These are phyloP conservation scores for Chymomyza fuscimana DNA, from an alignment of 2,888 invertebrate genomes.

Conservation along the genomic window DNA sequence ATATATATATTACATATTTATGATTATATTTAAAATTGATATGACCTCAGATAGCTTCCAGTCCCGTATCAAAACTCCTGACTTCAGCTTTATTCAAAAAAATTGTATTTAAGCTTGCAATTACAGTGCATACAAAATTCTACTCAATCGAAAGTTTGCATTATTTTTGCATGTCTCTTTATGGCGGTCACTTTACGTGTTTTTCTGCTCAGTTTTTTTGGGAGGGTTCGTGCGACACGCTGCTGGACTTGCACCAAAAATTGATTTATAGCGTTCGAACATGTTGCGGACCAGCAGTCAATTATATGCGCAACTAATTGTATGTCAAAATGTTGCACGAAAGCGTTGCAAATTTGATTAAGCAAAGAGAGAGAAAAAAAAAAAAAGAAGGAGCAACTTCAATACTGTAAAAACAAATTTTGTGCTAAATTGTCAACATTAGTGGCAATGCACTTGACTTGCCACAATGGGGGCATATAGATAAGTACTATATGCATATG, in stretches of 20 bases:
- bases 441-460: constrained; percentile 23
- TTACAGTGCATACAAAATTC: constrained; percentile 37
- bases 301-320: constrained; percentile 69
- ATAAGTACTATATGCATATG: constrained; percentile 5
- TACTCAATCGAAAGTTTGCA: neutral
- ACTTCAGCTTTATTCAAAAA: too few species aligned
- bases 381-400: neutral
- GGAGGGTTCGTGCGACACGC: neutral
- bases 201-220: neutral
- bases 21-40: too few species aligned
- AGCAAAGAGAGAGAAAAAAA: neutral
- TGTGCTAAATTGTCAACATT: constrained; percentile 72
- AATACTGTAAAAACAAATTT: constrained; percentile 44
- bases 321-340: constrained; percentile 57
- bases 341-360: constrained; percentile 60
- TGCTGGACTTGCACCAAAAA: constrained; percentile 32
- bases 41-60: too few species aligned
- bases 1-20: too few species aligned
- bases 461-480: constrained; percentile 5
- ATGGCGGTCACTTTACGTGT: constrained; percentile 30
- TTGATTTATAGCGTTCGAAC: constrained; percentile 71
- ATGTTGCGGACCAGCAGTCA: constrained; percentile 61
- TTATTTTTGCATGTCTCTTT: constrained; percentile 49
- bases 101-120: neutral
- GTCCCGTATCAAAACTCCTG: too few species aligned